Percentiles rank a stretch among this genome's conserved stretches.
Conservation (phyloP, 2,888 invertebrate genomes). For the Trichogramma evanescens region DNA sequence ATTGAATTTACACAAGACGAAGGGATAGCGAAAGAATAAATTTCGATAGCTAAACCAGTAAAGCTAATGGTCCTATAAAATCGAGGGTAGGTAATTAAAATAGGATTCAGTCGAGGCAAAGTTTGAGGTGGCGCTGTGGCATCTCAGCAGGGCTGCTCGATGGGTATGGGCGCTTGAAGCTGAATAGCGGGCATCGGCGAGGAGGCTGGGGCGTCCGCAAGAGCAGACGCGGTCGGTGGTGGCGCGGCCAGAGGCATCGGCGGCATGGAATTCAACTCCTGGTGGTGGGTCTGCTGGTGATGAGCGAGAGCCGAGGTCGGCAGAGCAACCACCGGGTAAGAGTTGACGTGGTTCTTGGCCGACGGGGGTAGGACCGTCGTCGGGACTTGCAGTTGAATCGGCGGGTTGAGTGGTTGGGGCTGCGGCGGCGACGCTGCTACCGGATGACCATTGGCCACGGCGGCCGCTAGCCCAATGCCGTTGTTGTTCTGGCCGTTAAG, state of each 20-base stretch:
- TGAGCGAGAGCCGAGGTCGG: too few relatives aligned
- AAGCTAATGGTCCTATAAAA: too few relatives aligned
- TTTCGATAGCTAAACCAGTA: too few relatives aligned
- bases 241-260: too few relatives aligned
- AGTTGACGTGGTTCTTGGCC: too few relatives aligned
- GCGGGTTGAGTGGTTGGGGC: neutral
- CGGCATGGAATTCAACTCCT: neutral
- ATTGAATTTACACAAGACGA: too few relatives aligned
- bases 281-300: neutral
- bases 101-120: too few relatives aligned
- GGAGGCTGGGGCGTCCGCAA: neutral
- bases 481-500: constrained; percentile 47
- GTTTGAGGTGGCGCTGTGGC: too few relatives aligned
- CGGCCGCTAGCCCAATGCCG: constrained; percentile 26
- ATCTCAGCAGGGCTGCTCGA: constrained; percentile 8
- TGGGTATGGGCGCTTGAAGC: constrained; percentile 7
- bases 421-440: neutral
- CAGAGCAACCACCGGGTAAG: too few relatives aligned
- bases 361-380: too few relatives aligned
- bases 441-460: neutral
- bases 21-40: too few relatives aligned
- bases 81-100: too few relatives aligned
- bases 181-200: constrained; percentile 6
- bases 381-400: neutral
- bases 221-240: neutral